Percentiles rank a stretch among this genome's conserved stretches.
phyloP scores from a whole-genome alignment of 2,113 vertebrate species.

The Noturus placidus region DNA sequence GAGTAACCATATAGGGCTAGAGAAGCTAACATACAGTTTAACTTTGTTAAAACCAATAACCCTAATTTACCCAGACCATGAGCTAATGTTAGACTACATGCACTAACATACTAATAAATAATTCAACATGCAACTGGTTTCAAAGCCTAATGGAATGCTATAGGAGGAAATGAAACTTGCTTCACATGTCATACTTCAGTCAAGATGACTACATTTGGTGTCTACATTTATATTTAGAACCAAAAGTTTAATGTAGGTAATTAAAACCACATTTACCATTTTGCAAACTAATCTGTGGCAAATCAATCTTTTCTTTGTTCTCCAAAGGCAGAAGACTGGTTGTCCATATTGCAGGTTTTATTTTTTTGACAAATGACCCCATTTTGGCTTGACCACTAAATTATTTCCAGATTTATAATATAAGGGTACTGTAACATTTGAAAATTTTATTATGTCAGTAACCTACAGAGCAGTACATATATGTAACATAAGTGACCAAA shows the following conservation, averaged over 20 bases:
- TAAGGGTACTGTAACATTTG: no score
- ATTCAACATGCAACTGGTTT: neutral
- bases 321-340: no score
- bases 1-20: constrained; percentile 16
- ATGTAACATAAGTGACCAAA: no score
- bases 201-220: neutral
- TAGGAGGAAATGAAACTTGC: neutral
- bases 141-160: neutral
- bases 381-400: neutral
- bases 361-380: neutral
- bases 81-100: neutral
- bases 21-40: neutral
- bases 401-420: no score
- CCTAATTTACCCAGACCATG: neutral
- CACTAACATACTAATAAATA: constrained; percentile 8
- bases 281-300: neutral
- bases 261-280: neutral
- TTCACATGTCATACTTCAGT: neutral
- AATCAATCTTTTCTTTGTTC: no score
- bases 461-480: no score
- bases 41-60: neutral
- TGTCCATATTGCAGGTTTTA: neutral
- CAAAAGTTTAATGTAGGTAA: neutral
- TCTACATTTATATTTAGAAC: neutral
- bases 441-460: no score